phyloP scores from a whole-genome alignment of 2,888 invertebrate genomes.

The Allacma fusca region DNA sequence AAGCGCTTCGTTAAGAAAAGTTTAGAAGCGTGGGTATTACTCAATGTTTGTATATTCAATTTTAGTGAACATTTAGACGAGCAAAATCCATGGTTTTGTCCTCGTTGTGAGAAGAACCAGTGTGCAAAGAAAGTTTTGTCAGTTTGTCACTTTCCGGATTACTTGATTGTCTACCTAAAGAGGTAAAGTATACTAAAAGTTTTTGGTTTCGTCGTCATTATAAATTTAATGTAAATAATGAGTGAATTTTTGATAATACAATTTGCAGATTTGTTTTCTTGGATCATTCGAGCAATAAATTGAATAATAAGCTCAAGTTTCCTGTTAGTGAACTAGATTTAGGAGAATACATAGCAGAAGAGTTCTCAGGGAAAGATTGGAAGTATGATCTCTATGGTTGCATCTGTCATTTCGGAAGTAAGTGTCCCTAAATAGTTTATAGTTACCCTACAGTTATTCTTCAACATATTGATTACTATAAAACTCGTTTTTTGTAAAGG shows the following conservation, averaged over 20 bases:
- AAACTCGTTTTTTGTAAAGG: constrained; percentile 63
- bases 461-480: not conserved
- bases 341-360: constrained; percentile 65
- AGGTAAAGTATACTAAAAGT: constrained; percentile 63
- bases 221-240: no score
- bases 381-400: constrained; percentile 71
- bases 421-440: constrained; percentile 43
- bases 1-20: no score
- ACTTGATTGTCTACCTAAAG: constrained; percentile 72
- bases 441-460: no score
- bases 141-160: constrained; percentile 72
- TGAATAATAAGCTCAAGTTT: constrained; percentile 72
- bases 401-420: constrained; percentile 74
- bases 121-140: constrained; percentile 73
- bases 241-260: constrained; percentile 33
- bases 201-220: no score
- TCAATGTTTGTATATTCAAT: constrained; percentile 51
- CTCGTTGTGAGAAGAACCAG: constrained; percentile 70
- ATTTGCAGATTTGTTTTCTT: constrained; percentile 71
- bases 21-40: no score
- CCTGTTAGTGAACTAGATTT: constrained; percentile 70
- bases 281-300: constrained; percentile 71
- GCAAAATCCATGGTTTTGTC: constrained; percentile 74
- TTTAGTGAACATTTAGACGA: constrained; percentile 72
- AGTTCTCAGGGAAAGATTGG: constrained; percentile 59